Base-by-base conservation (phyloP, 2,797 vertebrate species). In the Nyctalus aviator region DNA sequence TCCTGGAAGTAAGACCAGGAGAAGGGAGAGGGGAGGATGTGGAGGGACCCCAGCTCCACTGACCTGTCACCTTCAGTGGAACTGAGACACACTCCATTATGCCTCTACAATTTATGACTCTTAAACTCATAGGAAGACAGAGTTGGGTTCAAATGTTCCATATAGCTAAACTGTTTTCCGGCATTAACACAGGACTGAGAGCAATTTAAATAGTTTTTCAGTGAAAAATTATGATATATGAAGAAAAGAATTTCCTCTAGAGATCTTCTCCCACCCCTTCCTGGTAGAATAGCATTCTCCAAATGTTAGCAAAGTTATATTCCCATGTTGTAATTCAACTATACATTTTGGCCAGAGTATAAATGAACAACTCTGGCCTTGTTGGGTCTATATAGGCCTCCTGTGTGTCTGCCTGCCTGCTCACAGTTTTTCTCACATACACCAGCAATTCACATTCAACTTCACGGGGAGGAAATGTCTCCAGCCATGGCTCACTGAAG, bases 161-260 rank as follows among this genome's bases (percentile, higher is more conserved):
- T 3, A 57, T 68, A 97, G 93, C 85, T 91, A 73, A 91, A 95
- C 83, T 88, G 94, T 90, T 97, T 97, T 88, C 95, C 10, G 41
- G 92, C 95, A 97, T 81, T 88, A 87, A 97, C 90, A 94, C 30
- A 90, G 93, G 91, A 97, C 85, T 81, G 95, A 90, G 15, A 92
- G 77, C 90, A 96, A 97, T 91, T 97, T 97, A 88, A 97, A 97
- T 96, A 30, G 59, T 62, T 62, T 30, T 30, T 95, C 97, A 98
- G 96, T 88, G 96, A 97, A 96, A 97, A 95, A 96, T 93, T 95
- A 97, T 97, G 97, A 97, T 81, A 96, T 93, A 92, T 37, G 78
- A 97, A 93, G 97, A 96, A 97, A 98, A 94, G 96, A 97, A 98
- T 98, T 97, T 98, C 97, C 96, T 94, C 96, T 76, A 95, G 94